Conservation (phyloP, 2,888 invertebrate species). For the Meliscaeva auricollis region DNA sequence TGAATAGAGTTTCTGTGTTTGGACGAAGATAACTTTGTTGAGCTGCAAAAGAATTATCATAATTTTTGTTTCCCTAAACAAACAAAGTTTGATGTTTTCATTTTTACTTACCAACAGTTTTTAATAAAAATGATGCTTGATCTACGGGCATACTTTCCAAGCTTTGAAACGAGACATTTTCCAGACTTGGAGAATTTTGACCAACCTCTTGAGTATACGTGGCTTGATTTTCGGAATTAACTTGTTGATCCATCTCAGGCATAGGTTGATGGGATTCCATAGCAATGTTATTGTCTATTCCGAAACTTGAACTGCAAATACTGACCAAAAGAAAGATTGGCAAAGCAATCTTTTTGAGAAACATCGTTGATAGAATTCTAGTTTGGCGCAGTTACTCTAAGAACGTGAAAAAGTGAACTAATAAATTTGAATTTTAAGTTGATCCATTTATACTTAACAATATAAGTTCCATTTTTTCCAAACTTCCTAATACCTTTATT, state of each 20-base stretch:
- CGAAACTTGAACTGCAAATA: conserved; percentile 3
- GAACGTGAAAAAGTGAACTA: conserved; percentile 62
- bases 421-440: not conserved
- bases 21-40: conserved; percentile 36
- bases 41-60: conserved; percentile 19
- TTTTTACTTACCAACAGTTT: conserved; percentile 50
- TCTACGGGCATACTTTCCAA: conserved; percentile 39
- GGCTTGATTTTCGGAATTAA: conserved; percentile 11
- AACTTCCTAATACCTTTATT: conserved; percentile 20
- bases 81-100: not conserved
- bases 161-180: conserved; percentile 42
- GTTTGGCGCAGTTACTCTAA: conserved; percentile 9
- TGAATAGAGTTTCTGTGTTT: conserved; percentile 21
- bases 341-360: conserved; percentile 42
- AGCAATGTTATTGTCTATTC: not conserved
- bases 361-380: conserved; percentile 45
- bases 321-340: conserved; percentile 39
- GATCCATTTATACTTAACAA: conserved; percentile 60
- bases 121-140: conserved; percentile 41
- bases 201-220: conserved; percentile 4
- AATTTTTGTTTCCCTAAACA: not conserved
- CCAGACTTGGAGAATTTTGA: conserved; percentile 41
- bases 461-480: not conserved
- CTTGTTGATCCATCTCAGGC: conserved; percentile 15
- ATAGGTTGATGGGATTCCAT: conserved; percentile 1